Evolutionary conservation across 2,797 vertebrate species (phyloP), one percentile per base, ranked within the genome.

Genomic region (Myiotriccus ornatus): DNA sequence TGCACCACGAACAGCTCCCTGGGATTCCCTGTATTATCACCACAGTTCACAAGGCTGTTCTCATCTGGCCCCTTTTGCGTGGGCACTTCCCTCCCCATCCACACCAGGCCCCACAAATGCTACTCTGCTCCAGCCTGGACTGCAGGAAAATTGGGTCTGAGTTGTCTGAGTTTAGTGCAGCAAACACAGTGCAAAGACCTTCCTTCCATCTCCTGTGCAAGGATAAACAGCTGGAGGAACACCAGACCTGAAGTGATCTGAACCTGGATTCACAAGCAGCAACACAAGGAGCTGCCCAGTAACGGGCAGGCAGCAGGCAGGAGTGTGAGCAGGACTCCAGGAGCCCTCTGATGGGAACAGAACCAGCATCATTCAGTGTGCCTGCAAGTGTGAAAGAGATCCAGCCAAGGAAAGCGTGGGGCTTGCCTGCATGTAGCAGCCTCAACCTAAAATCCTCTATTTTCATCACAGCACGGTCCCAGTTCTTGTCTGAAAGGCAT

Each of bases 341-440:
- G 62, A 97, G 60, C 68, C 44, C 78, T 90, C 84, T 81, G 78
- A 92, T 19, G 71, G 84, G 75, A 85, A 83, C 62, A 68, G 77
- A 93, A 30, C 56, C 94, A 73, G 80, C 85, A 86, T 23, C 82
- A 8, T 23, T 53, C 60, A 5, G 59, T 43, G 18, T 25, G 75
- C 35, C 74, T 64, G 68, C 46, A 20, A 35, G 63, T 9, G 27
- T 12, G 52, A 67, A 55, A 92, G 44, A 30, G 6, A 7, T 1
- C 35, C 70, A 69, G 75, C 0, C 37, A 0, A 67, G 71, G 41
- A 28, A 55, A 49, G 52, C 24, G 7, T 3, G 3, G 63, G 56
- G 55, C 37, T 43, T 49, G 60, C 59, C 53, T 77, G 81, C 49
- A 53, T 0, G 1, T 15, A 34, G 43, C 65, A 59, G 78, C 79